These are phyloP conservation scores for Noctua comes DNA, from an alignment of 2,888 invertebrate species.

Conservation along the genomic window DNA sequence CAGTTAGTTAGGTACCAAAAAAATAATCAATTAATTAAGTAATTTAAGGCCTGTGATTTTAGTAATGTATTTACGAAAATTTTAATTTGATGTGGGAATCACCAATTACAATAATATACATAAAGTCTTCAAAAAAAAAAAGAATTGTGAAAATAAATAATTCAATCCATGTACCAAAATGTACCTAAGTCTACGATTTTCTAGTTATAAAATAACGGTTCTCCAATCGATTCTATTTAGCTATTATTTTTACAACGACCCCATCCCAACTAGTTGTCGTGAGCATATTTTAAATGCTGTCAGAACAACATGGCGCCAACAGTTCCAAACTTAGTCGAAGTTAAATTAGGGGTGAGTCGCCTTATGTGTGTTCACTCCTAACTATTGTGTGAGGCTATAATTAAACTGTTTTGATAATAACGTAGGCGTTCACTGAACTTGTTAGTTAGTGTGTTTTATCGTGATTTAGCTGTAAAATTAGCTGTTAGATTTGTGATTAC, in stretches of 20 bases:
- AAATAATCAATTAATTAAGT: background rate
- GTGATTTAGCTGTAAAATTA: slow-evolving; percentile 44
- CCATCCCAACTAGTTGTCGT: slow-evolving; percentile 74
- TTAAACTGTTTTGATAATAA: slow-evolving; percentile 69
- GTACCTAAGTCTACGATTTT: background rate
- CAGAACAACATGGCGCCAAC: slow-evolving; percentile 85
- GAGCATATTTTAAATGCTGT: slow-evolving; percentile 88
- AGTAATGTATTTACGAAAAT: background rate
- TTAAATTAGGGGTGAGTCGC: slow-evolving; percentile 84
- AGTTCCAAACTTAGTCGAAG: slow-evolving; percentile 82
- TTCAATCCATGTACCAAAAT: background rate
- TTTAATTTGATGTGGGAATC: background rate
- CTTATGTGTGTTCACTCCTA: slow-evolving; percentile 76
- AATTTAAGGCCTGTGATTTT: background rate
- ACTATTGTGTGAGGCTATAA: slow-evolving; percentile 73
- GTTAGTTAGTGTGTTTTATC: slow-evolving; percentile 49
- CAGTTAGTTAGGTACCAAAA: too few relatives aligned
- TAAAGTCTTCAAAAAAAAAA: background rate
- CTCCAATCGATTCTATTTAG: slow-evolving; percentile 7
- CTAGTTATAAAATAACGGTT: background rate
- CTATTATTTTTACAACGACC: slow-evolving; percentile 64
- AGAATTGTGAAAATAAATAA: background rate
- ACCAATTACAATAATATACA: background rate
- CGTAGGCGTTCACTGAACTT: slow-evolving; percentile 61
- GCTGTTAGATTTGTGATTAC: slow-evolving; percentile 10